These are phyloP conservation scores for Platyscapa corneri DNA, from an alignment of 1,140 invertebrate genomes.

Conservation along the genomic window DNA sequence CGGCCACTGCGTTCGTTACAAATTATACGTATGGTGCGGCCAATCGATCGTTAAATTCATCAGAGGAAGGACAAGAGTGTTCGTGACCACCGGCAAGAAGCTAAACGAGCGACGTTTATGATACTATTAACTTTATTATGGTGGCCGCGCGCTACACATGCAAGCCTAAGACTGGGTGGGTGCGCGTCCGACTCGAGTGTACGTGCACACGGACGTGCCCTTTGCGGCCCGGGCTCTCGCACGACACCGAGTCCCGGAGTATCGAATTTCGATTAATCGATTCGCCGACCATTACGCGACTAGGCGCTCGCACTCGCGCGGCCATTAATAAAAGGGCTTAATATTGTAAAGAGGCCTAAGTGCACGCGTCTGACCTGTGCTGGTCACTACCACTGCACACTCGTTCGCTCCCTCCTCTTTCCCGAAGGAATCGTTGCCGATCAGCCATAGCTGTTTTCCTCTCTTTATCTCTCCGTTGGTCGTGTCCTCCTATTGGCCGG, in stretches of 20 bases:
- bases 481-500: not conserved
- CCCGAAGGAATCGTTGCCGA: not conserved
- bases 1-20: not conserved
- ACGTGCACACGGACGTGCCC: not conserved
- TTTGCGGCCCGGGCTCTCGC: not conserved
- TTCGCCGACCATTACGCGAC: conserved; percentile 59
- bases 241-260: conserved; percentile 29
- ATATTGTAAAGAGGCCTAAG: conserved; percentile 58
- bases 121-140: conserved; percentile 67
- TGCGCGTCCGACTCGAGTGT: not conserved
- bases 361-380: conserved; percentile 29
- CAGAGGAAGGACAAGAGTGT: conserved; percentile 59
- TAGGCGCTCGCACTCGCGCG: not conserved
- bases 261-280: conserved; percentile 71
- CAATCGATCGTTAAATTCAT: conserved; percentile 26
- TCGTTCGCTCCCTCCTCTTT: not conserved
- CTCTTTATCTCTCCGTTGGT: not conserved
- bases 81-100: conserved; percentile 33
- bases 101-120: conserved; percentile 64
- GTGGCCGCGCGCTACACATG: conserved; percentile 48
- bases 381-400: not conserved
- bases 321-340: conserved; percentile 66
- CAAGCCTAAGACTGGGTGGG: conserved; percentile 37
- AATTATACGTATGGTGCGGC: not conserved
- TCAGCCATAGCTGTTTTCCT: not conserved